These are phyloP conservation scores for Pseudochaenichthys georgianus DNA, from an alignment of 2,797 vertebrate genomes.

Conservation along the genomic window DNA sequence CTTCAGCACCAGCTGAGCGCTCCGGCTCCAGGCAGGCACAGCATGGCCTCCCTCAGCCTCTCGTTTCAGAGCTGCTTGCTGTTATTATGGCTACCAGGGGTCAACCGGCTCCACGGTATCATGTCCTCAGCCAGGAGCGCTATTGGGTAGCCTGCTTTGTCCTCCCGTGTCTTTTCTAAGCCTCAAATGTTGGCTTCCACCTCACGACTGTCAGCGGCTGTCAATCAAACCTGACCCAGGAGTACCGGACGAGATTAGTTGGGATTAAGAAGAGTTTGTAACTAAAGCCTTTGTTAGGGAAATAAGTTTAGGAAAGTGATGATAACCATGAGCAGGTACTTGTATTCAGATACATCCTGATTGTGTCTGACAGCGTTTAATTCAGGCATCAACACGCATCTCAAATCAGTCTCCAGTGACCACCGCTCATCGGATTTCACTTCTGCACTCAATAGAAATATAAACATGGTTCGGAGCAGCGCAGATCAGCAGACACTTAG, in stretches of 20 bases:
- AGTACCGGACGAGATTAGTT: slow-evolving; percentile 49
- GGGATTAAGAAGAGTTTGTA: slow-evolving; percentile 50
- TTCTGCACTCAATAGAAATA: too few relatives aligned
- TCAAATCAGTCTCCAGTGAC: slow-evolving; percentile 38
- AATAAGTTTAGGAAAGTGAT: slow-evolving; percentile 36
- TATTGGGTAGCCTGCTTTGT: slow-evolving; percentile 59
- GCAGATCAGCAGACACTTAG: too few relatives aligned
- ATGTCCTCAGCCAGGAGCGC: slow-evolving; percentile 65
- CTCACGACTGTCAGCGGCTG: slow-evolving; percentile 51
- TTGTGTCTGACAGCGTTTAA: slow-evolving; percentile 6
- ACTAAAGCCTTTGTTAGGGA: slow-evolving; percentile 39
- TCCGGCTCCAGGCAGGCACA: slow-evolving; percentile 68
- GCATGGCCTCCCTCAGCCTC: slow-evolving; percentile 50
- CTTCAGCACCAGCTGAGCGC: slow-evolving; percentile 53
- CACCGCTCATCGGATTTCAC: slow-evolving; percentile 26
- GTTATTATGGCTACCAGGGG: slow-evolving; percentile 71
- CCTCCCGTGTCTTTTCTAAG: slow-evolving; percentile 51
- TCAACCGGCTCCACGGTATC: slow-evolving; percentile 60
- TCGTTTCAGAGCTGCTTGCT: slow-evolving; percentile 50
- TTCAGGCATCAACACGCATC: slow-evolving; percentile 7
- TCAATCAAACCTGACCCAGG: slow-evolving; percentile 64
- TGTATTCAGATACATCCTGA: slow-evolving; percentile 18
- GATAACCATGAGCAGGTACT: slow-evolving; percentile 13
- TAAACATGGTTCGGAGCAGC: too few relatives aligned
- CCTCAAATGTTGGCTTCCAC: slow-evolving; percentile 47